Evolutionary conservation across 2,888 invertebrate genomes (phyloP).

Genomic region (Scaptodrosophila latifasciaeformis): DNA sequence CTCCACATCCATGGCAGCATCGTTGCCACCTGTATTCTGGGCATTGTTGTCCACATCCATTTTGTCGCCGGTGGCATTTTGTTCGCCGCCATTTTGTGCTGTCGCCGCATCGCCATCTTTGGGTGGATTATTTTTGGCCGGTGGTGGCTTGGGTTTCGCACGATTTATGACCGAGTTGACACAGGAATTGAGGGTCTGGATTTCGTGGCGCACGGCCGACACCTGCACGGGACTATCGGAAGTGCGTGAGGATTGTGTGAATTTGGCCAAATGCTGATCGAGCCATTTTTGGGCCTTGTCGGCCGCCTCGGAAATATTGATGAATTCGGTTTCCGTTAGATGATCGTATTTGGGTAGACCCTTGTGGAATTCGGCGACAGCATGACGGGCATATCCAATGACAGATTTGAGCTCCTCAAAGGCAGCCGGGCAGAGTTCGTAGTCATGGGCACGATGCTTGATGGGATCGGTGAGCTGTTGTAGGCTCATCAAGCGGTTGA

Average conservation of each 20-base stretch:
- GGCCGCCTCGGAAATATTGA: slow-evolving; percentile 82
- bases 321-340: slow-evolving; percentile 87
- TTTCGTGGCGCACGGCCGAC: slow-evolving; percentile 86
- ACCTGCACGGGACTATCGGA: slow-evolving; percentile 85
- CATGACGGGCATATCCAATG: slow-evolving; percentile 88
- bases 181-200: slow-evolving; percentile 77
- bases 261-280: slow-evolving; percentile 83
- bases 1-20: slow-evolving; percentile 73
- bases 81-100: slow-evolving; percentile 53
- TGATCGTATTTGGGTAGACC: slow-evolving; percentile 87
- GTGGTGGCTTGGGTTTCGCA: slow-evolving; percentile 88
- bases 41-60: slow-evolving; percentile 51
- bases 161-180: slow-evolving; percentile 89
- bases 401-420: slow-evolving; percentile 87
- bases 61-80: slow-evolving; percentile 47
- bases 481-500: slow-evolving; percentile 79
- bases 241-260: slow-evolving; percentile 81
- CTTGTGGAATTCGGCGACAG: slow-evolving; percentile 82
- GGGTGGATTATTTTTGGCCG: slow-evolving; percentile 61
- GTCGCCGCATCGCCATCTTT: slow-evolving; percentile 50
- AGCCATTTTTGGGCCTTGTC: slow-evolving; percentile 88
- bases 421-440: slow-evolving; percentile 85
- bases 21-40: slow-evolving; percentile 46
- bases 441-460: slow-evolving; percentile 87
- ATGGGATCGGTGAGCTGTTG: slow-evolving; percentile 92